Evolutionary conservation across 2,113 vertebrate genomes (phyloP).

Genomic region (Lontra canadensis): DNA sequence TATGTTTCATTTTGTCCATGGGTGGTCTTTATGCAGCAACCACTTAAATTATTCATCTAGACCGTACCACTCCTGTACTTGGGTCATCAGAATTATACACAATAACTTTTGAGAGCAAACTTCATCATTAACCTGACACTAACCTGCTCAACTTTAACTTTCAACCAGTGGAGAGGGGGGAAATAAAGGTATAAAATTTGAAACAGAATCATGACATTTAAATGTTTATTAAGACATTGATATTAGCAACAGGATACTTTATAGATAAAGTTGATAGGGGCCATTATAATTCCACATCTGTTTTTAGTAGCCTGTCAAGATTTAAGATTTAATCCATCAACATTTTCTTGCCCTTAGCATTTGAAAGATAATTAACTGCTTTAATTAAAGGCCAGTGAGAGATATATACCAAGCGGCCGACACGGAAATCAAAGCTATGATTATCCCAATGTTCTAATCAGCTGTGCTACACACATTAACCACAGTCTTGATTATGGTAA

Average conservation of each 20-base stretch:
- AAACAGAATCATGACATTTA: slow-evolving; percentile 20
- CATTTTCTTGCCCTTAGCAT: neutral
- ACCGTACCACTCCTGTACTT: neutral
- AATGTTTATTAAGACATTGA: neutral
- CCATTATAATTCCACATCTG: slow-evolving; percentile 1
- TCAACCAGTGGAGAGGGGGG: neutral
- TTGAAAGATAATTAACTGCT: slow-evolving; percentile 53
- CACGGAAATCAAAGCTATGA: slow-evolving; percentile 27
- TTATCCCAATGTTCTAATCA: slow-evolving; percentile 53
- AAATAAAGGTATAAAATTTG: neutral
- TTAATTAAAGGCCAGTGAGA: slow-evolving; percentile 45
- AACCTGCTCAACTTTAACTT: neutral
- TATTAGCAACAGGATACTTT: neutral
- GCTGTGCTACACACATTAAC: neutral
- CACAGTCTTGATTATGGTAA: neutral
- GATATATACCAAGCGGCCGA: neutral
- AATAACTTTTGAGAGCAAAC: neutral
- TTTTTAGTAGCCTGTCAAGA: slow-evolving; percentile 38
- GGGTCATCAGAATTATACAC: neutral
- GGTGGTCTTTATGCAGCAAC: neutral
- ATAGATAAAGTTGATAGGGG: neutral
- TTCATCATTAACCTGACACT: neutral
- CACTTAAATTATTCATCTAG: neutral
- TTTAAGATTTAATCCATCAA: neutral
- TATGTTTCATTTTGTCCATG: neutral